Evolutionary conservation across 1,140 invertebrate genomes (phyloP), one percentile per base, ranked within the genome.

Genomic region (Paraescarpia echinospica): DNA sequence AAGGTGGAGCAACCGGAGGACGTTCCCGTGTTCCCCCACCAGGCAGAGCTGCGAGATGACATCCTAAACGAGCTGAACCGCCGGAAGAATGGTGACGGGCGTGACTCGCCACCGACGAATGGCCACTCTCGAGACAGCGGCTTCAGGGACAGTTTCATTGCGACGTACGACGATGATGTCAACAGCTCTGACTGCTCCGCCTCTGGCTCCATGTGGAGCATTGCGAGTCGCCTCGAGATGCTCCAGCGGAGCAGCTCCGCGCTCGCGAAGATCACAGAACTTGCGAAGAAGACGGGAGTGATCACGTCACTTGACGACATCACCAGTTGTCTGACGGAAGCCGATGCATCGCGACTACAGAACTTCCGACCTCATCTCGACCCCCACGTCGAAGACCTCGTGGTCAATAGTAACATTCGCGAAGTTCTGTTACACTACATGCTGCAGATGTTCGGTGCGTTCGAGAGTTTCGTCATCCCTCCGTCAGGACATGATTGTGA

Each of bases 361-460:
- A 33, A 34, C 89, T 33, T 88, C 34, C 31, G 89, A 33, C 92
- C 89, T 6, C 89, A 91, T n/a, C 51, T 41, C 31, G 92, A 93
- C 34, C 91, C 90, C 14, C 93, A 93, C 22, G 90, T 88, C n/a
- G 59, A 91, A 31, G 94, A 95, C 95, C 97, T 99, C 93, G 97
- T 98, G 93, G 98, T 99, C 94, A 99, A 99, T 96, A 98, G 98
- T 95, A 97, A 98, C 9, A 96, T 99, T 48, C 97, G 99, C 91
- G 98, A 99, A 96, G 98, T 99, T 89, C 99, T 99, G 96, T 97
- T 99, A 9, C 99, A 99, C 96, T 97, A 98, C 96, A 99, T 99
- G 96, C 98, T 99, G 92, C 98, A 99, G 93, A 98, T 99, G 96
- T 99, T 99, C 96, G 97, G 98, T 92, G 97, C 98, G 93, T 99